Evolutionary conservation across 2,113 vertebrate species (phyloP), one percentile per base, ranked within the genome.

Genomic region (Ctenodactylus gundi): DNA sequence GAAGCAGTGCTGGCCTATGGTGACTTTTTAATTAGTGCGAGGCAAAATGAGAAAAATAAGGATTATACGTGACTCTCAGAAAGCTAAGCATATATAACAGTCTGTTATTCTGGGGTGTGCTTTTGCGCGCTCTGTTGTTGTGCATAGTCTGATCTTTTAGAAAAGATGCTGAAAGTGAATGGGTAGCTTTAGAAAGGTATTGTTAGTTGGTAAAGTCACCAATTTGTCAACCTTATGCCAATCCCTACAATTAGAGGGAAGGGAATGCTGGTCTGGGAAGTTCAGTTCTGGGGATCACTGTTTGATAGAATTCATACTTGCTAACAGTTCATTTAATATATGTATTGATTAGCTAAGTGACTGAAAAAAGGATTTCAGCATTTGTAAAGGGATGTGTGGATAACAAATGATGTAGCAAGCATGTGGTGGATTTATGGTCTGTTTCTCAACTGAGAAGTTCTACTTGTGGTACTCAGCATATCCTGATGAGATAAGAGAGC

Each of bases 121-220:
- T n/a, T 85, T 94, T n/a, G 41, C 29, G 31, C 13, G 20, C 6
- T 39, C 36, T 64, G n/a, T 17, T 53, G 34, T 18, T 34, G 64
- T 81, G 31, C 8, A 12, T 87, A 49, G 62, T 86, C 46, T 94
- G 94, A 90, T 70, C 25, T 64, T 93, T 92, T 34, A 83, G 68
- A 88, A 90, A 95, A 94, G 75, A 46, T 78, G 78, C 70, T 91
- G 78, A 92, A 88, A 90, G 36, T 62, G 92, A 58, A 91, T 93
- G 70, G 60, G 27, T 76, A 78, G 64, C 41, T 84, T 96, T 93
- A 76, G 53, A 76, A 86, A 82, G 81, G 8, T 23, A 41, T 62
- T 83, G 49, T 88, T 86, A 70, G 80, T 86, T 90, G 57, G 53
- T 76, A 39, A 91, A 87, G 75, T 60, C 18, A 76, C 58, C 70